Percentiles rank a stretch among this genome's conserved stretches.
These are phyloP conservation scores for Drosophila orosa DNA, from an alignment of 1,140 invertebrate species.

Conservation along the genomic window DNA sequence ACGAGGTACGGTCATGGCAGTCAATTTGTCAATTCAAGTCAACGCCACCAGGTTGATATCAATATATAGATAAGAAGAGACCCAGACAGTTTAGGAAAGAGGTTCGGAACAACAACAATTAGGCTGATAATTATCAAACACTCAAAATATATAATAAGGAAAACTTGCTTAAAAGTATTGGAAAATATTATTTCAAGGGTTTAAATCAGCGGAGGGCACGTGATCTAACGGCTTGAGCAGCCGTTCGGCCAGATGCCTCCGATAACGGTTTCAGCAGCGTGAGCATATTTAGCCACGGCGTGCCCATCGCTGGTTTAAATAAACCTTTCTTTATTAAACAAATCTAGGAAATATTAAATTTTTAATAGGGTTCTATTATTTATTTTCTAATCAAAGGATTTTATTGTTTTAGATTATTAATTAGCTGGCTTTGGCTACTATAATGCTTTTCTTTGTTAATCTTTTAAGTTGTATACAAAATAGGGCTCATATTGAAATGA, in stretches of 20 bases:
- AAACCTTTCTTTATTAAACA: neutral
- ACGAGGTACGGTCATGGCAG: slow-evolving; percentile 36
- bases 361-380: neutral
- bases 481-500: too few species aligned
- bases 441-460: neutral
- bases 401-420: neutral
- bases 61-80: slow-evolving; percentile 31
- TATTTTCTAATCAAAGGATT: neutral
- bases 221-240: too few species aligned
- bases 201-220: too few species aligned
- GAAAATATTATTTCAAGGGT: neutral
- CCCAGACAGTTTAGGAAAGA: slow-evolving; percentile 11
- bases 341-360: neutral
- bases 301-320: neutral
- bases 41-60: slow-evolving; percentile 32
- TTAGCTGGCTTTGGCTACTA: neutral
- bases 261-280: too few species aligned
- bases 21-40: slow-evolving; percentile 51
- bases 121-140: neutral
- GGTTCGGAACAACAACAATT: neutral
- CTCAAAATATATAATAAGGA: neutral
- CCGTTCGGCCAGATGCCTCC: too few species aligned
- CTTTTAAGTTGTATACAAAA: neutral
- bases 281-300: too few species aligned
- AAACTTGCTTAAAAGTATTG: neutral